Base-by-base conservation (phyloP, 2,797 vertebrate genomes). In the Botia kubotai region DNA sequence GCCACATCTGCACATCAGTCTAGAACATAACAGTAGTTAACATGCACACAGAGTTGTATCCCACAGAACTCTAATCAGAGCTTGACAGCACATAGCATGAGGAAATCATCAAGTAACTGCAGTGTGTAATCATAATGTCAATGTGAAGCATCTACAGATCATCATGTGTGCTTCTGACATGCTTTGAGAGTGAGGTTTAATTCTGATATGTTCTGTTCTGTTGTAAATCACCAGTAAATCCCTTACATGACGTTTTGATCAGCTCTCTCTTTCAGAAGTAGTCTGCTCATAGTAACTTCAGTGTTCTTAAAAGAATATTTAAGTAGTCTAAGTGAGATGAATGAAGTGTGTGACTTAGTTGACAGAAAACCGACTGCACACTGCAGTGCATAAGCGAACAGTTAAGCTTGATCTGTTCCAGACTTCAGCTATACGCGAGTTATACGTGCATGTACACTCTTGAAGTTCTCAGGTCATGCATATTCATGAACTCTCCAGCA, bases 1-100 rank as follows among this genome's bases (percentile, higher is more conserved):
- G n/a, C 53, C 17, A 55, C 71, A 79, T 63, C 71, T 74, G 36
- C 55, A 63, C 48, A 83, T 63, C 71, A 63, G 71, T 82, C 63
- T 43, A 12, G 53, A 63, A 48, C 75, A 48, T 69, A 52, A 82
- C 46, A 75, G 67, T 72, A 67, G 57, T 43, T 72, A 69, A 70
- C 73, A 65, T 57, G 16, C 43, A 21, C 29, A 65, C 26, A 48
- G 26, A 39, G 8, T 17, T 66, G 33, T 6, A 29, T 14, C 17
- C 36, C 17, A 19, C 55, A 57, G 55, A 57, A 57, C 55, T 57
- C 62, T 55, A 66, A 72, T 73, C 63, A 29, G 7, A 19, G 33
- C 6, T 39, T 23, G 57, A 68, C 50, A 60, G 62, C 17, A 50
- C 19, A 23, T 16, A 78, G 70, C 69, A 73, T 73, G 26, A 79